These are phyloP conservation scores for Haliclystus octoradiatus DNA, from an alignment of 30 jellyfish, hydroid and myxozoan genomes.

Conservation along the genomic window DNA sequence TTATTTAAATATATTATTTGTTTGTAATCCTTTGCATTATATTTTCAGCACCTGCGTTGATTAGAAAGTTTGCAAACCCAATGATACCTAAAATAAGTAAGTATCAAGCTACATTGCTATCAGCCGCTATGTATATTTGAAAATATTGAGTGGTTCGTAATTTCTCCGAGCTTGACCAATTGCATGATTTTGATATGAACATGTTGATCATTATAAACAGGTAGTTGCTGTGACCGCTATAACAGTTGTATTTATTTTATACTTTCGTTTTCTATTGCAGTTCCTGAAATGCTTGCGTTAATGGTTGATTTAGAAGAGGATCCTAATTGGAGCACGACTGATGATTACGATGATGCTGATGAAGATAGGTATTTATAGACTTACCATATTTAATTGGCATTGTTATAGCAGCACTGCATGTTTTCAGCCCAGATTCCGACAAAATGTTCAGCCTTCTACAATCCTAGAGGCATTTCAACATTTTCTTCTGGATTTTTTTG, in stretches of 20 bases:
- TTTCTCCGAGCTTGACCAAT: too few species aligned
- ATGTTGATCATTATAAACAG: neutral
- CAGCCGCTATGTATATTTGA: too few species aligned
- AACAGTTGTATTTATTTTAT: neutral
- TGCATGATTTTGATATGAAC: too few species aligned
- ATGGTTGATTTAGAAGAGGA: slow-evolving; percentile 98
- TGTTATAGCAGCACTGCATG: too few species aligned
- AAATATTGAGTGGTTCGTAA: too few species aligned
- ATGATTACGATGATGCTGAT: slow-evolving; percentile 80
- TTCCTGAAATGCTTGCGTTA: slow-evolving; percentile 90
- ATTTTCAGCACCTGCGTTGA: slow-evolving; percentile 33
- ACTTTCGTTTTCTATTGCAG: slow-evolving; percentile 13
- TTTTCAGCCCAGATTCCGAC: too few species aligned
- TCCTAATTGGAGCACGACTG: slow-evolving; percentile 74
- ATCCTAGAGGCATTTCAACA: too few species aligned
- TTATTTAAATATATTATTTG: too few species aligned
- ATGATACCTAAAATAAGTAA: slow-evolving; percentile 66
- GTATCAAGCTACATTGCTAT: too few species aligned
- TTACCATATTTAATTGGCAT: neutral
- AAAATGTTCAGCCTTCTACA: too few species aligned
- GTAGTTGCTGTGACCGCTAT: too few species aligned
- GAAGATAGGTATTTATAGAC: slow-evolving; percentile 55
- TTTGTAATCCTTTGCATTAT: neutral
- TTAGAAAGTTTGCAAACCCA: slow-evolving; percentile 50
- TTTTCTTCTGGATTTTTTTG: too few species aligned